Evolutionary conservation across 1,140 invertebrate species (phyloP).

Genomic region (Drosophila orena): DNA sequence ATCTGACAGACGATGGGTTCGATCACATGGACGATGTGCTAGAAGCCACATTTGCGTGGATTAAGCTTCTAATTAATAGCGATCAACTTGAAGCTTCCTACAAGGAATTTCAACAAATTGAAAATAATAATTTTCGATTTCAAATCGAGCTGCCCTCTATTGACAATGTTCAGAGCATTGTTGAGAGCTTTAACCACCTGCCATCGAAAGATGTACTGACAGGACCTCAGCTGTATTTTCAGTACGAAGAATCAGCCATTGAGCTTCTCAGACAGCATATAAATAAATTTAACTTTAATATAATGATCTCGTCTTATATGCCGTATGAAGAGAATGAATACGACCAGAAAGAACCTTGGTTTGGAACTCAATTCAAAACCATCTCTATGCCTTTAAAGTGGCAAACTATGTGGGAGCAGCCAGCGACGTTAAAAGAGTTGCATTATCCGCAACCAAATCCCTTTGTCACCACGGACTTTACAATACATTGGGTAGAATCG

Average conservation of each 20-base stretch:
- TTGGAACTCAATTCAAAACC: constrained; percentile 67
- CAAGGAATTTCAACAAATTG: constrained; percentile 87
- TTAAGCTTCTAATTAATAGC: constrained; percentile 88
- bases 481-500: constrained; percentile 45
- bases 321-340: constrained; percentile 86
- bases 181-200: constrained; percentile 92
- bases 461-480: constrained; percentile 59
- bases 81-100: constrained; percentile 86
- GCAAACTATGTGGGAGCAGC: constrained; percentile 86
- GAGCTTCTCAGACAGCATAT: constrained; percentile 88
- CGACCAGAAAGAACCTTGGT: constrained; percentile 89
- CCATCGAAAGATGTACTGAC: constrained; percentile 91
- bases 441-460: constrained; percentile 45
- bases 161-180: constrained; percentile 91
- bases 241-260: constrained; percentile 91
- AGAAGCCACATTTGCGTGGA: constrained; percentile 89
- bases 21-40: constrained; percentile 90
- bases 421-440: constrained; percentile 84
- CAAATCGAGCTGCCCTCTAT: constrained; percentile 88
- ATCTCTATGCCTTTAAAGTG: constrained; percentile 87
- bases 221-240: constrained; percentile 89
- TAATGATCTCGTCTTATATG: constrained; percentile 89
- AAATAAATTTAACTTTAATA: constrained; percentile 89
- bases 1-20: constrained; percentile 92
- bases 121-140: constrained; percentile 90